These are phyloP conservation scores for Corvus cornix DNA, from an alignment of 2,113 vertebrate genomes.

Conservation along the genomic window DNA sequence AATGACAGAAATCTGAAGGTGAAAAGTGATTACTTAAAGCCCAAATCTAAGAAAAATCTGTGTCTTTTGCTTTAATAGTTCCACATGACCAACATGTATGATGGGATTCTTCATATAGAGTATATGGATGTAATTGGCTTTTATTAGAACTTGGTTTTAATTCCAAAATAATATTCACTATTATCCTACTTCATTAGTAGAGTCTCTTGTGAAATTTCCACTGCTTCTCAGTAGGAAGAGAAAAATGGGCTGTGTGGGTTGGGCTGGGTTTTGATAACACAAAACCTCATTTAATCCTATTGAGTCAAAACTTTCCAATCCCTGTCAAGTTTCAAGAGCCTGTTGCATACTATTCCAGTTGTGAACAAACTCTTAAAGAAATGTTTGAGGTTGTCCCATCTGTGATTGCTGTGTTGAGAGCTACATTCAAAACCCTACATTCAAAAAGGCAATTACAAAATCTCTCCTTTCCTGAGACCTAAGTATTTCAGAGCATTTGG, in stretches of 20 bases:
- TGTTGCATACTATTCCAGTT: background rate
- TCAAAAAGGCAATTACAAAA: background rate
- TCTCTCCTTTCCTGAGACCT: background rate
- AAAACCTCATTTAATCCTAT: background rate
- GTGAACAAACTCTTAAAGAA: background rate
- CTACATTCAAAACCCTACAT: background rate
- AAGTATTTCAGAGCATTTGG: background rate
- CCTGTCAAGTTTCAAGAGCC: background rate
- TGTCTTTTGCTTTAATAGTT: background rate
- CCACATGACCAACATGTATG: background rate
- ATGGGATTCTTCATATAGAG: background rate
- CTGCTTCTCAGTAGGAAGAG: background rate
- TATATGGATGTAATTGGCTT: background rate
- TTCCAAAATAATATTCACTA: background rate
- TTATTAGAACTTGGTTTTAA: background rate
- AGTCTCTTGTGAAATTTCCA: background rate
- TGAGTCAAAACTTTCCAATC: background rate
- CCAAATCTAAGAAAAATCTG: background rate
- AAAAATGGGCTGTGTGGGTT: background rate
- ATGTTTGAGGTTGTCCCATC: background rate
- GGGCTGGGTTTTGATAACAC: background rate
- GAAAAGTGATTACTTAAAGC: background rate
- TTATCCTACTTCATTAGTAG: background rate
- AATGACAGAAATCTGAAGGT: background rate
- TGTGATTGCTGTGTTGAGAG: background rate